Evolutionary conservation across 2,797 vertebrate genomes (phyloP), one percentile per base, ranked within the genome.

Genomic region (Darevskia mixta): DNA sequence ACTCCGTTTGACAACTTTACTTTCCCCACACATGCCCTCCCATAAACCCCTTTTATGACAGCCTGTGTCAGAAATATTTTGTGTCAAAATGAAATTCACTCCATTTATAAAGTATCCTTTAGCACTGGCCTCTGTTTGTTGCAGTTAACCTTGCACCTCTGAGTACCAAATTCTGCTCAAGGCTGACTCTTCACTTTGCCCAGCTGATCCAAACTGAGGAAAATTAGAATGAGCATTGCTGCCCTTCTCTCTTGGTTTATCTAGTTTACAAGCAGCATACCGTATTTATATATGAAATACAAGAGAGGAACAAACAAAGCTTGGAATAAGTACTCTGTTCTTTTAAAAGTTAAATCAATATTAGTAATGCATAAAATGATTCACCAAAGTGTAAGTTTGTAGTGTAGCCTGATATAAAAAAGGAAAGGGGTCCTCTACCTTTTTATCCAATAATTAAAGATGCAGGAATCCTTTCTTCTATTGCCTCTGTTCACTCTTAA

Each of bases 141-240:
- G 88, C 85, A 82, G 86, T 89, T 94, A 87, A 29, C 29, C 87
- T 92, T 89, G 32, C 67, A 55, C 81, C n/a, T 90, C 90, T 82
- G 38, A 49, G 8, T 87, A 25, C 71, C 87, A 87, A 78, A 5
- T 87, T 83, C 78, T 81, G 88, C 77, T 92, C 29, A 72, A 67
- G 58, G 82, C 82, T 86, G 41, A 66, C 67, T 76, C 75, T 80
- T 91, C 88, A 71, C 79, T 91, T 94, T 91, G 49, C 17, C 7
- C 10, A 17, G 2, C 0, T 49, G 75, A 90, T 83, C 8, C 92
- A 89, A 86, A 83, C n/a, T 90, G 71, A 91, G 41, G n/a, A 85
- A 77, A 89, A 87, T 49, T 79, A 55, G 3, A 13, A 88, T 75
- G 29, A 86, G 49, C 79, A 45, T 43, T 9, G 58, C 80, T 55